These are phyloP conservation scores for Poeciliopsis occidentalis DNA, from an alignment of 2,113 vertebrate species.

Conservation along the genomic window DNA sequence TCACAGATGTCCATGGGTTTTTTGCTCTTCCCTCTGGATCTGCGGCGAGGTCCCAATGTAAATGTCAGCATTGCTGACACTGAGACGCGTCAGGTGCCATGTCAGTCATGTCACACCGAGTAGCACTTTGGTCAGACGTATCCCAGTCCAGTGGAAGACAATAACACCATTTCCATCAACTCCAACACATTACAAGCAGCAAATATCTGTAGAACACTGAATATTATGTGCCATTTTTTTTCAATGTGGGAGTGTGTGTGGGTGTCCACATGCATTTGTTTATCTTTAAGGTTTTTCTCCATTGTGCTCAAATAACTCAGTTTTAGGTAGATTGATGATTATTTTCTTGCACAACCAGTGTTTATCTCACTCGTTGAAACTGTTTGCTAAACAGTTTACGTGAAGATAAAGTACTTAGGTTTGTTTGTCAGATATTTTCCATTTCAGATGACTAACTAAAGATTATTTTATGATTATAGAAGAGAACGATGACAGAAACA, in stretches of 20 bases:
- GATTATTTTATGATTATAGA: constrained; percentile 9
- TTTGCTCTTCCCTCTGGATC: constrained; percentile 29
- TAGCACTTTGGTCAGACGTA: constrained; percentile 28
- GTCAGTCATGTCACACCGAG: constrained; percentile 30
- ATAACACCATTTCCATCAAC: constrained; percentile 15
- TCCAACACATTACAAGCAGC: constrained; percentile 28
- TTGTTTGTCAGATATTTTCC: constrained; percentile 6
- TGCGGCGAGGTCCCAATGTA: constrained; percentile 27
- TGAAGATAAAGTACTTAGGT: background rate
- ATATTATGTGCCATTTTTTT: constrained; percentile 29
- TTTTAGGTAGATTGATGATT: constrained; percentile 29
- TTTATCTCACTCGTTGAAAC: background rate
- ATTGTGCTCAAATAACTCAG: constrained; percentile 2
- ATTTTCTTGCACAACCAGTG: constrained; percentile 7
- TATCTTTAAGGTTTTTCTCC: constrained; percentile 16
- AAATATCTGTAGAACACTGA: constrained; percentile 28
- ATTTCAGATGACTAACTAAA: background rate
- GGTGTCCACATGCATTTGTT: constrained; percentile 32
- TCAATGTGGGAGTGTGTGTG: constrained; percentile 41
- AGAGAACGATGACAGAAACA: constrained; percentile 5
- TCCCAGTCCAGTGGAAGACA: constrained; percentile 31
- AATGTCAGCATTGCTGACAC: constrained; percentile 42
- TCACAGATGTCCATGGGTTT: constrained; percentile 56
- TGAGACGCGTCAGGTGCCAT: constrained; percentile 46
- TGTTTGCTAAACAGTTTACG: constrained; percentile 10